Percentiles rank a stretch among this genome's conserved stretches.
Evolutionary conservation across 1,140 invertebrate species (phyloP).

Genomic region (Leptinotarsa undecemlineata): DNA sequence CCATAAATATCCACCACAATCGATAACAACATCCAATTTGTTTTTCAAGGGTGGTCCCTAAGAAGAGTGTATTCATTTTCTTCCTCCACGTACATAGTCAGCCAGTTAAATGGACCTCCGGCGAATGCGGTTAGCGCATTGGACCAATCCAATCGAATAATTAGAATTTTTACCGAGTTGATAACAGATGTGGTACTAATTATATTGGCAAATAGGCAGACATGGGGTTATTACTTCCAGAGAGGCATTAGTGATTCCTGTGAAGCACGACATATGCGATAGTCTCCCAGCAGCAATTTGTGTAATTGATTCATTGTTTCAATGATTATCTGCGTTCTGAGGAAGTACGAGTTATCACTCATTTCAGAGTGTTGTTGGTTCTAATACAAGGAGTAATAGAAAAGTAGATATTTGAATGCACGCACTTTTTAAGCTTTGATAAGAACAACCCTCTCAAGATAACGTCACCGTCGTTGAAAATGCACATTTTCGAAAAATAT

Average conservation of each 20-base stretch:
- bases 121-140: not conserved
- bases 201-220: not conserved
- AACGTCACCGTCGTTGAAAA: too few species aligned
- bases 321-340: not conserved
- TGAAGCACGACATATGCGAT: not conserved
- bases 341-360: not conserved
- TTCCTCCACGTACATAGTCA: not conserved
- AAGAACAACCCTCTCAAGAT: too few species aligned
- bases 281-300: not conserved
- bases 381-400: too few species aligned
- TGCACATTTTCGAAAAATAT: too few species aligned
- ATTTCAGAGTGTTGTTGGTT: not conserved
- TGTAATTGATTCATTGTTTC: slow-evolving; percentile 7
- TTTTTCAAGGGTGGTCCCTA: not conserved
- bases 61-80: not conserved
- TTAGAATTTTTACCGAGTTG: slow-evolving; percentile 6
- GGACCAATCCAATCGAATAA: slow-evolving; percentile 2
- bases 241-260: not conserved
- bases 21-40: not conserved
- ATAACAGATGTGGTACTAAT: not conserved
- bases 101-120: not conserved
- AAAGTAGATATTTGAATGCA: too few species aligned
- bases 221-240: not conserved
- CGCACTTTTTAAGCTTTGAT: too few species aligned
- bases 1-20: not conserved